These are phyloP conservation scores for Menura novaehollandiae DNA, from an alignment of 2,113 vertebrate genomes.

Conservation along the genomic window DNA sequence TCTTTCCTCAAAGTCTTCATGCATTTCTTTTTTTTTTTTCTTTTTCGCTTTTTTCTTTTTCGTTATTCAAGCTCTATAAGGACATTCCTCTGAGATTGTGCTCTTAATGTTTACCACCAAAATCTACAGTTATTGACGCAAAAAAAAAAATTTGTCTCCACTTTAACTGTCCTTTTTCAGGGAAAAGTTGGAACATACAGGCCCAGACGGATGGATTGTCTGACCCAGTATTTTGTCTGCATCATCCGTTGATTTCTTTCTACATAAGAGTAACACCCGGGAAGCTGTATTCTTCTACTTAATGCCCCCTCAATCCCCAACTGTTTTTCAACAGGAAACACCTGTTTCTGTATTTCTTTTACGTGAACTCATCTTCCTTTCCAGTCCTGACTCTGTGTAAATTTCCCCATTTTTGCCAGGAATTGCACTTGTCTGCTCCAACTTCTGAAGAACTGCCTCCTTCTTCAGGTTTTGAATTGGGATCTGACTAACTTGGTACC, in stretches of 20 bases:
- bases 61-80: background rate
- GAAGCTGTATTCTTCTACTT: background rate
- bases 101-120: background rate
- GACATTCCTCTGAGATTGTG: background rate
- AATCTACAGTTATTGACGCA: background rate
- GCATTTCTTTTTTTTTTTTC: background rate
- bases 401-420: rapidly evolving
- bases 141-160: background rate
- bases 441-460: background rate
- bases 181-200: background rate
- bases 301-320: background rate
- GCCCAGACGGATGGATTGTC: background rate
- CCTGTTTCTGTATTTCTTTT: background rate
- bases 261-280: background rate
- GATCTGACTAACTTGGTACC: background rate
- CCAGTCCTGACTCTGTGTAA: background rate
- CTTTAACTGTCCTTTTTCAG: background rate
- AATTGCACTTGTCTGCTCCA: background rate
- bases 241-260: background rate
- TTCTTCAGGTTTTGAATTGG: background rate
- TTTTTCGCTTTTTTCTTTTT: background rate
- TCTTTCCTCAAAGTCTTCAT: background rate
- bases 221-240: background rate
- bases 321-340: background rate
- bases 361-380: background rate